These are phyloP conservation scores for Metallyticus violacea DNA, from an alignment of 2,888 invertebrate genomes.

Conservation along the genomic window DNA sequence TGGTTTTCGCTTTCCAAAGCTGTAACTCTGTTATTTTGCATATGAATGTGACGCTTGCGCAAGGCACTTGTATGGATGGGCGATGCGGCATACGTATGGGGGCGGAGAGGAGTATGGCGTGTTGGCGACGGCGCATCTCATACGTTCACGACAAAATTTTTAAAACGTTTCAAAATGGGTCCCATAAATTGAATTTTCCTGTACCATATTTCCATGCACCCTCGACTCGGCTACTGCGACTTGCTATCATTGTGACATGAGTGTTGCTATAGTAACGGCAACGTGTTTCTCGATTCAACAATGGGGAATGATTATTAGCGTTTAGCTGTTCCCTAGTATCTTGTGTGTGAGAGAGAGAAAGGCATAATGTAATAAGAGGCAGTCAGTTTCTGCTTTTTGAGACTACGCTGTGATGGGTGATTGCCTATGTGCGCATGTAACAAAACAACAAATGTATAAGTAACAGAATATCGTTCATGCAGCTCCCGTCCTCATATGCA, in stretches of 20 bases:
- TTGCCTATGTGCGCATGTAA: too few relatives aligned
- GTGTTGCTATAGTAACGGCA: background rate
- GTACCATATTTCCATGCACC: slow-evolving; percentile 1
- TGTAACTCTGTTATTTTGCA: background rate
- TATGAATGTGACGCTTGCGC: background rate
- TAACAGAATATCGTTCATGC: too few relatives aligned
- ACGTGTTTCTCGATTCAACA: background rate
- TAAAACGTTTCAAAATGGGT: slow-evolving; percentile 24
- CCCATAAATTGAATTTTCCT: slow-evolving; percentile 19
- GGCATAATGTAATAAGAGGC: slow-evolving; percentile 8
- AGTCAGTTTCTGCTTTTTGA: slow-evolving; percentile 6
- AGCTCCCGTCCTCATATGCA: too few relatives aligned
- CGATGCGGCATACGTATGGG: background rate
- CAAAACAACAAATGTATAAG: too few relatives aligned
- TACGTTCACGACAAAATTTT: slow-evolving; percentile 7
- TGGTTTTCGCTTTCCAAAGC: background rate
- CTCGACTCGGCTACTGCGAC: background rate
- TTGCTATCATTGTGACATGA: background rate
- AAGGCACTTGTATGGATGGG: background rate
- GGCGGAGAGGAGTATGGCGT: background rate
- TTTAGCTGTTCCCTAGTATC: slow-evolving; percentile 12
- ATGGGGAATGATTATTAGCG: slow-evolving; percentile 16
- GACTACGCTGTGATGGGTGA: background rate
- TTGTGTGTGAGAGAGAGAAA: background rate
- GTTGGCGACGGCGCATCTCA: background rate